phyloP scores from a whole-genome alignment of 2,797 vertebrate species.

The Pterois miles region DNA sequence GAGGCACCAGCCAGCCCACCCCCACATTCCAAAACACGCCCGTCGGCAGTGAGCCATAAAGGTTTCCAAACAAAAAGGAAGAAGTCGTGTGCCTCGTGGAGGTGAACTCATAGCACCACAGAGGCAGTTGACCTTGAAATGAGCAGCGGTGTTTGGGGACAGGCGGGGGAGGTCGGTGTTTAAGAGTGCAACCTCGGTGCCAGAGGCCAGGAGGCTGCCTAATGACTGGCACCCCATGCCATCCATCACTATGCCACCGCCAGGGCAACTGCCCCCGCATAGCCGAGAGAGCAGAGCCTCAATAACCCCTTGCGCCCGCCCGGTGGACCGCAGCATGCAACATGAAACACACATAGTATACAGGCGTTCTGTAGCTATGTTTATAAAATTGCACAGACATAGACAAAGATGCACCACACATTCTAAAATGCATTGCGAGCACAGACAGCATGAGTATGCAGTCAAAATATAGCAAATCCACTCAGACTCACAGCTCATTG shows the following conservation, averaged over 20 bases:
- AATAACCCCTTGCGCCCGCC: conserved; percentile 68
- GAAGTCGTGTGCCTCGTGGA: conserved; percentile 73
- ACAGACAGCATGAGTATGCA: conserved; percentile 68
- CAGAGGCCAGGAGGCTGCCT: conserved; percentile 85
- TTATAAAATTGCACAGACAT: conserved; percentile 27
- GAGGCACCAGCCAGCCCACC: conserved; percentile 70
- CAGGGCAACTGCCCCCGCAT: conserved; percentile 77
- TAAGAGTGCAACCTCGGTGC: conserved; percentile 83
- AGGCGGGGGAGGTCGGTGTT: conserved; percentile 77
- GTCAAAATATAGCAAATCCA: conserved; percentile 61
- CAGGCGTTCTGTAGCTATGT: conserved; percentile 20
- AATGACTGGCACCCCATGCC: conserved; percentile 83
- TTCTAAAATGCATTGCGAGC: conserved; percentile 32
- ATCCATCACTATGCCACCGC: conserved; percentile 84
- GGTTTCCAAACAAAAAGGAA: conserved; percentile 73
- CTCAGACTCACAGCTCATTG: conserved; percentile 74
- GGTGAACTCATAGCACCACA: conserved; percentile 74
- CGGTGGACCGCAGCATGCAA: conserved; percentile 35
- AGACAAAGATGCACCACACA: conserved; percentile 32
- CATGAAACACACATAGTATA: conserved; percentile 24
- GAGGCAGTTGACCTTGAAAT: conserved; percentile 87
- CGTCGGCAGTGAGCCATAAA: conserved; percentile 78
- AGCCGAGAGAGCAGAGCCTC: conserved; percentile 66
- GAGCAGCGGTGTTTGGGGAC: conserved; percentile 82
- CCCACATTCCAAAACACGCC: conserved; percentile 72